Base-by-base conservation (phyloP, 2,888 invertebrate species). In the Hypercompe scribonia region DNA sequence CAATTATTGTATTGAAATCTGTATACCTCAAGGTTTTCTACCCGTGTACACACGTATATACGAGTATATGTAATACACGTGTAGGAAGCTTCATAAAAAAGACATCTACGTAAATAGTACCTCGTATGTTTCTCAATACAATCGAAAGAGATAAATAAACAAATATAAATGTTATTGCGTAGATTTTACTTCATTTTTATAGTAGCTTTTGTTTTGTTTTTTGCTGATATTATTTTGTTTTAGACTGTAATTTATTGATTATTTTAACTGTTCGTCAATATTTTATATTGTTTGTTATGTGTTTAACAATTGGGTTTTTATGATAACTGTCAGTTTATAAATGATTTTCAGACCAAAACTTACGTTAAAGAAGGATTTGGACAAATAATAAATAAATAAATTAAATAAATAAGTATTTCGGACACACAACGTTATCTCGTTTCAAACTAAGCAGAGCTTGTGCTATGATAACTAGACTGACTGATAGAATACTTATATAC, bases 31-130 rank as follows among this genome's bases (percentile, higher is more conserved):
- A n/a, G n/a, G 50, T 11, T n/a, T 54, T 54, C 10, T n/a, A 54
- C 50, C 24, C n/a, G 10, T n/a, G 21, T 54, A n/a, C n/a, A n/a
- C n/a, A n/a, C 3, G 50, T 54, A 54, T 21, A 54, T 54, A 50
- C 10, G 18, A 50, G 28, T 65, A 65, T 54, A 68, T 69, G 73
- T 73, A 42, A 54, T 39, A 73, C 46, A 46, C 18, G 69, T 58
- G 46, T 65, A 42, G 69, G n/a, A n/a, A 68, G n/a, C 28, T 71
- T 70, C 76, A 82, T 82, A 82, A 84, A 82, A 82, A 70, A 75
- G 80, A 76, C 64, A 73, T 63, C 58, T 78, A 84, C 82, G 82
- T 84, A 82, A 82, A 82, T 84, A 84, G 68, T 76, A 46, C 46
- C 46, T 39, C 68, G 42, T 66, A 66, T 70, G 77, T 77, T 82